Base-by-base conservation (phyloP, 2,113 vertebrate species). In the Speoplatyrhinus poulsoni region DNA sequence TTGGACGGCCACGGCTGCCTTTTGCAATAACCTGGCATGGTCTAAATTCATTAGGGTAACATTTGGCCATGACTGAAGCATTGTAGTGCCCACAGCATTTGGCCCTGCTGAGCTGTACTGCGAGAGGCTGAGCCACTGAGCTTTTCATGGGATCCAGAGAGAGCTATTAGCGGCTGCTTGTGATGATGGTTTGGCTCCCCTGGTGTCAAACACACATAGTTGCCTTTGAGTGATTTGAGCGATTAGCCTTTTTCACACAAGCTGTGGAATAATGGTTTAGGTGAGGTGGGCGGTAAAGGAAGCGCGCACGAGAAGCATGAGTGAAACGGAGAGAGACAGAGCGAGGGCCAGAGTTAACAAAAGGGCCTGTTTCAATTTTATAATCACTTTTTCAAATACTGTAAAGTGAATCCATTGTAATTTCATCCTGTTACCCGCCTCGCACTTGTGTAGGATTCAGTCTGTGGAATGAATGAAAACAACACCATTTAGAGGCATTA, bases 1-100 rank as follows among this genome's bases (percentile, higher is more conserved):
- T 89, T 92, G 87, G 89, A 92, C 79, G 75, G 85, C 79, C 69
- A 63, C 16, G 79, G 86, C 67, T 81, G 86, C 84, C 87, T 85
- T 89, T 88, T 80, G 78, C 77, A 85, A 87, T 88, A 88, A 91
- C 85, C 91, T 92, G 91, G 90, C 90, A 92, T 80, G 84, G 79
- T 85, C 82, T 67, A 82, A 91, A 91, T 91, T 90, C 87, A 92
- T 91, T 89, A 89, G 91, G 83, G 85, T 86, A 82, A 85, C 83
- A 89, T 91, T 91, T 92, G 90, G 91, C 90, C 87, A 67, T 6
- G 70, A 76, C 73, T 82, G 66, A 70, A 70, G 79, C 49, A 26
- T 71, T 82, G 82, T 87, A 76, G 83, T 82, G 87, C 88, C 86
- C 89, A 87, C 69, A 92, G 87, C 87, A 79, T 91, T 92, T 91